Conservation (phyloP, 1,140 invertebrate species). For the Drosophila auraria region DNA sequence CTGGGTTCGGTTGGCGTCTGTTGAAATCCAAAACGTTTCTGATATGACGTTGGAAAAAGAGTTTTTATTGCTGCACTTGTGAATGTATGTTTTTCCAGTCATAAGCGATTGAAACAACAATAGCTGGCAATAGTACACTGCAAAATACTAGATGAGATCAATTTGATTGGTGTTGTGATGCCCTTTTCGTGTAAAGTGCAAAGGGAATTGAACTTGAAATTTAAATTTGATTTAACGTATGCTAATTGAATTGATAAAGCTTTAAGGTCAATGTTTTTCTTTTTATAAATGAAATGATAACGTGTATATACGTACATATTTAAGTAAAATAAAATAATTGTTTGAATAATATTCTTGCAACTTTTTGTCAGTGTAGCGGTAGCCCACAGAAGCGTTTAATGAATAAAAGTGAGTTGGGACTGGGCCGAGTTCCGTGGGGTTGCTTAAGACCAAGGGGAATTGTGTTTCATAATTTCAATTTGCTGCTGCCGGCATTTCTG, state of each 20-base stretch:
- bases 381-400: conserved; percentile 6
- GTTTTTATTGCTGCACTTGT: conserved; percentile 27
- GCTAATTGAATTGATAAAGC: conserved; percentile 11
- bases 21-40: conserved; percentile 39
- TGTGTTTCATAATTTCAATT: conserved; percentile 25
- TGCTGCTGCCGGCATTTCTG: neutral
- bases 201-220: conserved; percentile 12
- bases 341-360: neutral
- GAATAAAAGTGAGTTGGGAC: conserved; percentile 7
- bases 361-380: conserved; percentile 2
- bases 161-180: neutral
- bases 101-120: conserved; percentile 20
- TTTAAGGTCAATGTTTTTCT: conserved; percentile 2
- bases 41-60: conserved; percentile 29
- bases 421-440: neutral
- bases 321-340: neutral
- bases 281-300: neutral
- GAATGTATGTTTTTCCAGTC: conserved; percentile 17
- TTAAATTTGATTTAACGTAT: conserved; percentile 3
- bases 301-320: too few relatives aligned
- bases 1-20: conserved; percentile 29
- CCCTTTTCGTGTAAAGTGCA: neutral
- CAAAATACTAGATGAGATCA: neutral
- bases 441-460: conserved; percentile 8
- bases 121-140: conserved; percentile 2